Evolutionary conservation across 2,888 invertebrate genomes (phyloP).

Genomic region (Hermaeophaga mercurialis): DNA sequence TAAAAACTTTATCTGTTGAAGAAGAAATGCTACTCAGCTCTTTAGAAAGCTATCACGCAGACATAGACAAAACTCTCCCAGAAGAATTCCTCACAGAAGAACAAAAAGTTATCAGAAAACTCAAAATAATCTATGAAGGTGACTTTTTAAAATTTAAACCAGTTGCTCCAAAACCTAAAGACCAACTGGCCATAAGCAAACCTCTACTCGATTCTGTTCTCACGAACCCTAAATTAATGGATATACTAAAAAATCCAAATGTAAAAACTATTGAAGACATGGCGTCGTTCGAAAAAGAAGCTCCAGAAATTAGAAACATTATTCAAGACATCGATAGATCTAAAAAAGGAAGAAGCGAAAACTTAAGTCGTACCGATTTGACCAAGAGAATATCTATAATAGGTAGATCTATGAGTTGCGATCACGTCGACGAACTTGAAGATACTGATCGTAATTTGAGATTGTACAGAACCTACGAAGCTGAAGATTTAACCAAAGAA

Average conservation of each 20-base stretch:
- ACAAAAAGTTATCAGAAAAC: conserved; percentile 48
- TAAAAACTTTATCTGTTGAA: conserved; percentile 45
- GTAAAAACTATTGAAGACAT: conserved; percentile 45
- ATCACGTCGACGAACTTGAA: conserved; percentile 39
- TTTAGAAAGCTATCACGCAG: conserved; percentile 46
- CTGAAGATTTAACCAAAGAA: conserved; percentile 35
- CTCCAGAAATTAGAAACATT: conserved; percentile 20
- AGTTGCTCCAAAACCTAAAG: conserved; percentile 49
- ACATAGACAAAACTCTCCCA: conserved; percentile 49
- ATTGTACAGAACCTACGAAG: conserved; percentile 35
- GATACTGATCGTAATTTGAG: conserved; percentile 17
- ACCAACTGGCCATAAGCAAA: conserved; percentile 52
- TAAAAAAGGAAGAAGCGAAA: conserved; percentile 25
- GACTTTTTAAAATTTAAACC: conserved; percentile 45
- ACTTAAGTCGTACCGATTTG: conserved; percentile 4
- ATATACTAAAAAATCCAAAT: conserved; percentile 46
- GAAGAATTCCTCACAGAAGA: conserved; percentile 49
- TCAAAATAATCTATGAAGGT: conserved; percentile 50
- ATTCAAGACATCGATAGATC: conserved; percentile 22
- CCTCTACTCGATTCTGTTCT: conserved; percentile 52
- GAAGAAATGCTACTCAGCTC: conserved; percentile 47
- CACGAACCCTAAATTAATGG: conserved; percentile 49
- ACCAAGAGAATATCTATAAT: conserved; percentile 28
- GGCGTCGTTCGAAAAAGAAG: conserved; percentile 27
- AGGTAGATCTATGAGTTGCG: conserved; percentile 41